Evolutionary conservation across 2,797 vertebrate genomes (phyloP).

Genomic region (Telmatherina bonti): DNA sequence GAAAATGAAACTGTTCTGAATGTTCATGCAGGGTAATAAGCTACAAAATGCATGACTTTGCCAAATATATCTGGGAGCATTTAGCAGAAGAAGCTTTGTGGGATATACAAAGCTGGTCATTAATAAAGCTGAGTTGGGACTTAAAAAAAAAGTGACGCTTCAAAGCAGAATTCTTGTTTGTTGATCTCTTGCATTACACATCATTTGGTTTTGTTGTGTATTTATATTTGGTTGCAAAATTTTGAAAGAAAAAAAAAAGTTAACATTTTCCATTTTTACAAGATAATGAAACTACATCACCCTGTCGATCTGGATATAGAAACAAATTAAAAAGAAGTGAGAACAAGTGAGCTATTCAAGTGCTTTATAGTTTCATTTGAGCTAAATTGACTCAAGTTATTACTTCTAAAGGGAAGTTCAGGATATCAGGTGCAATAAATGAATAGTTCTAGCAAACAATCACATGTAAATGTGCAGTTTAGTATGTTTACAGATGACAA

Average conservation of each 20-base stretch:
- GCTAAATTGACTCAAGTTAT: not conserved
- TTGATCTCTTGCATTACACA: not conserved
- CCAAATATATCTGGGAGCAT: too few relatives aligned
- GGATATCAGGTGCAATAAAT: not conserved
- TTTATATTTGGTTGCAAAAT: not conserved
- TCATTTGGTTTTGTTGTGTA: not conserved
- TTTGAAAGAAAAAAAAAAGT: not conserved
- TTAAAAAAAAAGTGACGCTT: not conserved
- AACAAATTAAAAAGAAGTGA: not conserved
- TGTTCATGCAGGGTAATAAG: too few relatives aligned
- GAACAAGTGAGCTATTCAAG: not conserved
- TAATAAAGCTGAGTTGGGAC: not conserved
- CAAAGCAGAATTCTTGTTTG: not conserved
- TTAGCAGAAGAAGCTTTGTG: too few relatives aligned
- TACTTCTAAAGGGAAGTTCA: not conserved
- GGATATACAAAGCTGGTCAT: too few relatives aligned
- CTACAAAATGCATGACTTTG: too few relatives aligned
- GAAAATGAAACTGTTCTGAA: too few relatives aligned
- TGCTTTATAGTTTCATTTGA: not conserved
- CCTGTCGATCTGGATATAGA: not conserved
- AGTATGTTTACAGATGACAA: not conserved
- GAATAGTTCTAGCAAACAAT: not conserved
- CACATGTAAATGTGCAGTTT: not conserved
- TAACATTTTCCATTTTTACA: not conserved
- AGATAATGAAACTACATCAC: not conserved